phyloP scores from a whole-genome alignment of 2,113 vertebrate genomes.

The Myotis yumanensis region DNA sequence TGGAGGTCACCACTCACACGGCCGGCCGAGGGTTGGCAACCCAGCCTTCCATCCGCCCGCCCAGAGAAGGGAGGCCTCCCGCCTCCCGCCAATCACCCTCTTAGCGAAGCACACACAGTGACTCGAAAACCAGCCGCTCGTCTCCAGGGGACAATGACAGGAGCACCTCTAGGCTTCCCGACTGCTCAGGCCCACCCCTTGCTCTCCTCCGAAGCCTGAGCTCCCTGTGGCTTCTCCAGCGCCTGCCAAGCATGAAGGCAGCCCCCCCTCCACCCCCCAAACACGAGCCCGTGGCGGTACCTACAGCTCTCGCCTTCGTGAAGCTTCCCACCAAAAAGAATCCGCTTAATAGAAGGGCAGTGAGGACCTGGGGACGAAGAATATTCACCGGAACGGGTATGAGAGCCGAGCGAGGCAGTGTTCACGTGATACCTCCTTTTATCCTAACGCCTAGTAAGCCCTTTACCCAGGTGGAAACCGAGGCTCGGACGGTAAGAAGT shows the following conservation, averaged over 20 bases:
- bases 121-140: background rate
- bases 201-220: background rate
- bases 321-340: background rate
- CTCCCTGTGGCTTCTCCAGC: background rate
- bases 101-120: background rate
- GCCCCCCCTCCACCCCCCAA: background rate
- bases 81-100: background rate
- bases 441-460: background rate
- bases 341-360: background rate
- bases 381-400: fast-evolving
- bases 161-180: background rate
- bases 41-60: background rate
- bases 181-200: background rate
- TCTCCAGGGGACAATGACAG: background rate
- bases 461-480: background rate
- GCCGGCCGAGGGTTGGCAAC: background rate
- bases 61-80: background rate
- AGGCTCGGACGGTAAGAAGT: background rate
- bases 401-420: background rate
- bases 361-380: background rate
- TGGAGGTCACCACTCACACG: background rate
- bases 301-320: no score
- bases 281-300: background rate
- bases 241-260: background rate
- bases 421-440: background rate